Conservation (phyloP, 64 coral and sea anemone species). For the Pocillopora verrucosa region DNA sequence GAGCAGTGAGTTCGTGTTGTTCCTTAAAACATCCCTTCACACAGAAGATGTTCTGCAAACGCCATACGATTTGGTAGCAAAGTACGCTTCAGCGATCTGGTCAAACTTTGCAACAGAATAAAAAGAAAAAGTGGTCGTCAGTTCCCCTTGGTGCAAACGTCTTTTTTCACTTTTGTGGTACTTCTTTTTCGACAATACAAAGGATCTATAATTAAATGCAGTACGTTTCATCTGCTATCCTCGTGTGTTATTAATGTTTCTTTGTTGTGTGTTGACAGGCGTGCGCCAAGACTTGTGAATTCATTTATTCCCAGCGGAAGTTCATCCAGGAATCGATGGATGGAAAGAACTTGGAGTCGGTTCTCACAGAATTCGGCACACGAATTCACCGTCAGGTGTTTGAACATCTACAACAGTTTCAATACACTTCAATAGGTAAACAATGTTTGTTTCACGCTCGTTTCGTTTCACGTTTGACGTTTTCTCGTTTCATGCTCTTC, state of each 20-base stretch:
- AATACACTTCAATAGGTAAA: slow-evolving; percentile 87
- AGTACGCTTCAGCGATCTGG: no score
- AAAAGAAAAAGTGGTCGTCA: no score
- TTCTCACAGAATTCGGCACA: slow-evolving; percentile 91
- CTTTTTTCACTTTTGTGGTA: no score
- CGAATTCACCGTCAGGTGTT: slow-evolving; percentile 92
- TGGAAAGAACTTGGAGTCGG: slow-evolving; percentile 95
- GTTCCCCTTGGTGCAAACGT: no score
- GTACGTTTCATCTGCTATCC: no score
- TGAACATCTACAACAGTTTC: slow-evolving; percentile 94
- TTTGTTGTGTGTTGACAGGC: slow-evolving; percentile 46
- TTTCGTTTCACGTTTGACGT: not conserved
- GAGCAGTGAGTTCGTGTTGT: no score
- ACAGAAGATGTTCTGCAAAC: no score
- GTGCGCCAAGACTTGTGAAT: slow-evolving; percentile 86
- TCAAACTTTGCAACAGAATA: no score
- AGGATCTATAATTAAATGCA: no score
- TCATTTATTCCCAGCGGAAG: slow-evolving; percentile 66
- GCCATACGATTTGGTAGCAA: no score
- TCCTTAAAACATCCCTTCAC: no score
- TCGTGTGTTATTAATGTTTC: not conserved
- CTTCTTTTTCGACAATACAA: no score
- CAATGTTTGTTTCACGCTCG: not conserved
- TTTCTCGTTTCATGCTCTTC: not conserved
- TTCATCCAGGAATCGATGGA: slow-evolving; percentile 76